These are phyloP conservation scores for Tragelaphus eurycerus DNA, from an alignment of 2,797 vertebrate genomes.

Conservation along the genomic window DNA sequence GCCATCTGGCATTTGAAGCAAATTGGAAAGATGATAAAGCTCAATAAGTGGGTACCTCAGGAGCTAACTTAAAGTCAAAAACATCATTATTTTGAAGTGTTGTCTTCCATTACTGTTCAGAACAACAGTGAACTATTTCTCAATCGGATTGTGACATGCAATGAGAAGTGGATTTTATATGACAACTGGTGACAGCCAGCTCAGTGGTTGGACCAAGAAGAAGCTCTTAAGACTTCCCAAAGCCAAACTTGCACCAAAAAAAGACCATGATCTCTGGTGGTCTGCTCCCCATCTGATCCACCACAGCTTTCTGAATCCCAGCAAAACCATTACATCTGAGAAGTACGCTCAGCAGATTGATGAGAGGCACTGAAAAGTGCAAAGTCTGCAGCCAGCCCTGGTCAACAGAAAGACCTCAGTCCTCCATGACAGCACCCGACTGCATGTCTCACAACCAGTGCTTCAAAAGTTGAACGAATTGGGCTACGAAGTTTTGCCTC, in stretches of 20 bases:
- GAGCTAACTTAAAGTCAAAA: background rate
- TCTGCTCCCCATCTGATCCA: background rate
- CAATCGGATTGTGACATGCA: background rate
- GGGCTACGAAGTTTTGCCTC: background rate
- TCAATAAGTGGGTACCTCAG: background rate
- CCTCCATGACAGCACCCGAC: background rate
- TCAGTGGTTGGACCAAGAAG: background rate
- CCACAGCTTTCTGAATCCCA: background rate
- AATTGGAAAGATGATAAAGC: background rate
- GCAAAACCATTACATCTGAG: background rate
- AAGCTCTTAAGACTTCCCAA: background rate
- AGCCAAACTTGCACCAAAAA: background rate
- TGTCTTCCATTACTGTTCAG: background rate
- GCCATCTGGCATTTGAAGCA: background rate
- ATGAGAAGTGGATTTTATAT: background rate
- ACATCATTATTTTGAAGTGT: background rate
- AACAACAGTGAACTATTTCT: background rate
- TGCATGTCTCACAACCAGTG: background rate
- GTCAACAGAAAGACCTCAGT: background rate
- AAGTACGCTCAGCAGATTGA: background rate
- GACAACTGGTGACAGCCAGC: background rate
- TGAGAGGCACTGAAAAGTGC: background rate
- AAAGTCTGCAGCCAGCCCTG: background rate
- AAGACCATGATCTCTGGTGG: background rate
- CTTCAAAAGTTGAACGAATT: background rate